Conservation (phyloP, 64 coral and sea anemone species). For the Stylophora pistillata region DNA sequence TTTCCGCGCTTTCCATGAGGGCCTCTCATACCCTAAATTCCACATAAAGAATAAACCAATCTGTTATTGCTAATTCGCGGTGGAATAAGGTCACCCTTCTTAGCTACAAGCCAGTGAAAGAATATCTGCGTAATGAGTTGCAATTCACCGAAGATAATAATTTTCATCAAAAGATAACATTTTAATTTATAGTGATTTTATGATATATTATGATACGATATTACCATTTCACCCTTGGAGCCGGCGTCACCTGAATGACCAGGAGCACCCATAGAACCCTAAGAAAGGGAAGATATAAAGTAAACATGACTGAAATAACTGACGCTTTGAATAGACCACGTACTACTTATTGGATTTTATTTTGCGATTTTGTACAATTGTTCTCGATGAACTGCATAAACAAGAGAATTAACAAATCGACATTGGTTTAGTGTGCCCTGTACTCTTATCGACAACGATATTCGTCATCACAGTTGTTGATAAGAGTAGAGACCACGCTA, state of each 20-base stretch:
- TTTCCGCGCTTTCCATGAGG: background rate
- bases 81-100: background rate
- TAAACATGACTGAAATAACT: background rate
- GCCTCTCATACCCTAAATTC: background rate
- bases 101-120: background rate
- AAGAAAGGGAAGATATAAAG: background rate
- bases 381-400: too few species aligned
- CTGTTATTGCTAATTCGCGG: background rate
- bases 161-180: background rate
- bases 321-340: background rate
- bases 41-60: background rate
- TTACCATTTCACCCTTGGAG: slow-evolving; percentile 32
- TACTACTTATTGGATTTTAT: too few species aligned
- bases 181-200: background rate
- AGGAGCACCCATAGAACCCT: slow-evolving; percentile 7
- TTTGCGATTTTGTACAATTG: too few species aligned
- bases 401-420: too few species aligned
- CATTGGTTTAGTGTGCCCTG: too few species aligned
- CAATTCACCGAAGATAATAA: background rate
- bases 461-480: too few species aligned
- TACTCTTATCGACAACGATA: too few species aligned
- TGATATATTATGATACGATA: background rate
- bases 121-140: too few species aligned
- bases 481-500: too few species aligned
- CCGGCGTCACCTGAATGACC: slow-evolving; percentile 1